Conservation (phyloP, 2,888 invertebrate genomes). For the Psylliodes chrysocephalus region DNA sequence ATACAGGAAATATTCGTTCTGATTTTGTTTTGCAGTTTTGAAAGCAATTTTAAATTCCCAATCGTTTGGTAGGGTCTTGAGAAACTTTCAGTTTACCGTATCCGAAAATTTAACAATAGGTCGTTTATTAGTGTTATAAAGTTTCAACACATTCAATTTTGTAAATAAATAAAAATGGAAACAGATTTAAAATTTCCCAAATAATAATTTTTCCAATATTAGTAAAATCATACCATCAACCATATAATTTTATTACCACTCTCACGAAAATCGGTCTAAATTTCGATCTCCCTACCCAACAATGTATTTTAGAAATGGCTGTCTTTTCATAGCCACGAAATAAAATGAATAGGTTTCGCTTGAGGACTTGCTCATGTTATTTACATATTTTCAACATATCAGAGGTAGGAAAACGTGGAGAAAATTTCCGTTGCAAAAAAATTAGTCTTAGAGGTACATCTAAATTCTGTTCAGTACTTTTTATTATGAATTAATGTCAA, state of each 20-base stretch:
- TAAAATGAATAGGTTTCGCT: slow-evolving; percentile 24
- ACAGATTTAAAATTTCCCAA: too few relatives aligned
- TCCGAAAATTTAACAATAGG: too few relatives aligned
- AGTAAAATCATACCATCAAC: neutral
- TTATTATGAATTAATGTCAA: too few relatives aligned
- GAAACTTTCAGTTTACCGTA: too few relatives aligned
- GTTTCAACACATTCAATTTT: too few relatives aligned
- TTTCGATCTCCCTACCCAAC: slow-evolving; percentile 16
- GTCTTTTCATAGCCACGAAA: slow-evolving; percentile 21
- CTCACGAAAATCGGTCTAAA: slow-evolving; percentile 6
- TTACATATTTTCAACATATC: slow-evolving; percentile 22
- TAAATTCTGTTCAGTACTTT: too few relatives aligned
- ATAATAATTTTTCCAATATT: neutral
- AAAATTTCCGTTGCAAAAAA: slow-evolving; percentile 4
- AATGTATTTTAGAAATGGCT: slow-evolving; percentile 23
- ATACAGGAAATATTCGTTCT: neutral
- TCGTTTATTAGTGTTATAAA: too few relatives aligned
- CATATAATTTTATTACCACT: slow-evolving; percentile 11
- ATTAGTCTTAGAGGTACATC: neutral
- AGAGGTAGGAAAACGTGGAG: slow-evolving; percentile 1
- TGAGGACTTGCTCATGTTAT: slow-evolving; percentile 24
- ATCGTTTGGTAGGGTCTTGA: too few relatives aligned
- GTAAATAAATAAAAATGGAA: too few relatives aligned
- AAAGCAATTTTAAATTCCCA: neutral
- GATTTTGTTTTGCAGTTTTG: neutral